Percentiles rank a stretch among this genome's conserved stretches.
These are phyloP conservation scores for Drosophila planitibia DNA, from an alignment of 2,888 invertebrate genomes.

Conservation along the genomic window DNA sequence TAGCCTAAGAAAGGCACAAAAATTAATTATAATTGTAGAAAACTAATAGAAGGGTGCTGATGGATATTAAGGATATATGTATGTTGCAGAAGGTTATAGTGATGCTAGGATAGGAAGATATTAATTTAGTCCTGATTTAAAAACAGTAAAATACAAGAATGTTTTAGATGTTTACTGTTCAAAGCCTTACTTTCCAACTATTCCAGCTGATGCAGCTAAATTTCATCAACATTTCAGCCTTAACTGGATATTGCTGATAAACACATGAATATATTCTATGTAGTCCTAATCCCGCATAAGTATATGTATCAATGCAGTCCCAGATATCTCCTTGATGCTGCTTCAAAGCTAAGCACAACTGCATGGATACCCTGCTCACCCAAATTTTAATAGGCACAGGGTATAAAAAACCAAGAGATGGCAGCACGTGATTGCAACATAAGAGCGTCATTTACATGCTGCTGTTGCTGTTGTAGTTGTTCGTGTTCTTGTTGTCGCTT, in stretches of 20 bases:
- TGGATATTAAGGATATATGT: neutral
- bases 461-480: conserved; percentile 32
- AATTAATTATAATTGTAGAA: neutral
- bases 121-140: neutral
- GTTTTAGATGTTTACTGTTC: neutral
- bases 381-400: neutral
- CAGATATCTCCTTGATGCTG: too few relatives aligned
- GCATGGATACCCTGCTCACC: neutral
- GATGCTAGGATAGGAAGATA: too few relatives aligned
- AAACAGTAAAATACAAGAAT: neutral
- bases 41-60: neutral
- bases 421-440: conserved; percentile 72
- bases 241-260: neutral
- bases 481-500: conserved; percentile 24
- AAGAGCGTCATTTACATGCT: conserved; percentile 78
- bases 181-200: neutral
- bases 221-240: neutral
- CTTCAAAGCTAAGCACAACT: neutral
- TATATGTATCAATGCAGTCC: neutral
- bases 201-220: neutral
- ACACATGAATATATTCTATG: neutral
- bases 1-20: neutral
- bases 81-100: neutral
- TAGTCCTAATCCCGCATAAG: neutral
- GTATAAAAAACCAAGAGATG: conserved; percentile 29